Base-by-base conservation (phyloP, 2,113 vertebrate species). In the Marmota flaviventris region DNA sequence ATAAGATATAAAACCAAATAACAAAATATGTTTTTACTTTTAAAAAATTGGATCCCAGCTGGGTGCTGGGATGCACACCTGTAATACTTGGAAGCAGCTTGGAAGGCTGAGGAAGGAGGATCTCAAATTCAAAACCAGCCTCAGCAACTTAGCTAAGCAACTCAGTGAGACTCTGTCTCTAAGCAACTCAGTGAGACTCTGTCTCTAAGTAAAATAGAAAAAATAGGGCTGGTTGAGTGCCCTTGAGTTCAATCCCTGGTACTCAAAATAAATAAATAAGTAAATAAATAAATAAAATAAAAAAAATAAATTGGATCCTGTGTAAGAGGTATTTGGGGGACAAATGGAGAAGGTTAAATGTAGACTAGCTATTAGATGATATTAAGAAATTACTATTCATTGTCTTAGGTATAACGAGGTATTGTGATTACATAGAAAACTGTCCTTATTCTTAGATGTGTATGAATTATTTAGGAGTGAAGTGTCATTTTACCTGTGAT, bases 401-500 rank as follows among this genome's bases (percentile, higher is more conserved):
- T 56, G 87, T 94, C 24, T 90, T 56, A 82, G 77, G 20, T 65
- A n/a, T 69, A 85, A 73, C 39, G 67, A 77, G 17, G n/a, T 6
- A 20, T 14, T 51, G 27, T 22, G 53, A 14, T 82, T 69, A 72
- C 13, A 17, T 5, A 84, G 45, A 73, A 91, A 48, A 92, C 72
- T 78, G 32, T 72, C 65, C 82, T 78, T 63, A 42, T 96, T 92
- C 63, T 96, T 81, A 65, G 48, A 70, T 61, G 1, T 48, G 20
- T 39, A 82, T 42, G 56, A 86, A 86, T 91, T 82, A 94, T 48
- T 82, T 69, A 78, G 45, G 25, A 34, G 34, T 27, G 1, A 95
- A 94, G 13, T 89, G 14, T 91, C 69, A 91, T 78, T 94, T 94
- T 88, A 56, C 67, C 45, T 88, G 17, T n/a, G 51, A 70, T n/a